phyloP scores from a whole-genome alignment of 2,888 invertebrate genomes.

The Poecilus cupreus region DNA sequence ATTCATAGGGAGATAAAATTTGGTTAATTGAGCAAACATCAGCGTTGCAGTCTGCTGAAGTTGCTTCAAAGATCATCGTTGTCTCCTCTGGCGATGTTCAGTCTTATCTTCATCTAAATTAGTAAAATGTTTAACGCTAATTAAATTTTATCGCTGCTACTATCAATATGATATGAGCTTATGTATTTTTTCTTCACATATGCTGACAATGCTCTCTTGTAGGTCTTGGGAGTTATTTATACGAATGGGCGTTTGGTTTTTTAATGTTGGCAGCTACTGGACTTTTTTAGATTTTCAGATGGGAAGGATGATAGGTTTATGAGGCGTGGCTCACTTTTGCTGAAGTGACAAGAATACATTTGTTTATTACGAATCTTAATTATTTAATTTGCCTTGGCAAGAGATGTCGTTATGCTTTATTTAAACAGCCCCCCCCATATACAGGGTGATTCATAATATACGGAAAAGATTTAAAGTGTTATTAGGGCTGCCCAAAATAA shows the following conservation, averaged over 20 bases:
- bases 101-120: slow-evolving; percentile 68
- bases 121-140: slow-evolving; percentile 68
- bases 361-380: background rate
- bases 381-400: too few species aligned
- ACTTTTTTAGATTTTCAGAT: background rate
- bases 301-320: background rate
- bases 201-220: slow-evolving; percentile 1
- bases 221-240: background rate
- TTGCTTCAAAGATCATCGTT: background rate
- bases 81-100: background rate
- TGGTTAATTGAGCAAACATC: too few species aligned
- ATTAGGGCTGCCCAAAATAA: too few species aligned
- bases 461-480: too few species aligned
- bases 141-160: slow-evolving; percentile 67
- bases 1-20: too few species aligned
- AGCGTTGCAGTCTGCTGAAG: background rate
- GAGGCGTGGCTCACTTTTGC: background rate
- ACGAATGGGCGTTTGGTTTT: background rate
- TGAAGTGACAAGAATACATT: slow-evolving; percentile 2
- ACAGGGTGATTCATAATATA: too few species aligned
- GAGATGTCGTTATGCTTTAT: too few species aligned
- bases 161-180: slow-evolving; percentile 63
- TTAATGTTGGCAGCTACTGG: slow-evolving; percentile 16
- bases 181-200: slow-evolving; percentile 33
- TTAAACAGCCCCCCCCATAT: too few species aligned